Evolutionary conservation across 2,888 invertebrate genomes (phyloP).

Genomic region (Griposia aprilina): DNA sequence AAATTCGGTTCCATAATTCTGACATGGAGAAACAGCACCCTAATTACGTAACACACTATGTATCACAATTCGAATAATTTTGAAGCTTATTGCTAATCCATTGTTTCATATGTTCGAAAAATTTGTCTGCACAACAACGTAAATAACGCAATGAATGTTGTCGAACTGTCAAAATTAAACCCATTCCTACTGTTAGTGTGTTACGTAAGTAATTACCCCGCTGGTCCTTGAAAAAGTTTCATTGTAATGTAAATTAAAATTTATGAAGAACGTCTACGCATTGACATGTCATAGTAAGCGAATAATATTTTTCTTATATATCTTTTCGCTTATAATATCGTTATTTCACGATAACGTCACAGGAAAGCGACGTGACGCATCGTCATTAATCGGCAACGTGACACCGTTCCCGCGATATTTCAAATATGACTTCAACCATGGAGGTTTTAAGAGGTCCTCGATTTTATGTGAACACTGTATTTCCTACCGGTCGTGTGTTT

Average conservation of each 20-base stretch:
- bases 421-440: constrained; percentile 27
- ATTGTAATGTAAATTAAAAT: background rate
- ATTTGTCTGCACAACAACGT: too few species aligned
- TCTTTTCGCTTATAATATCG: background rate
- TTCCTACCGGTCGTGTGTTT: too few species aligned
- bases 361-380: constrained; percentile 4
- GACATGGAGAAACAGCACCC: too few species aligned
- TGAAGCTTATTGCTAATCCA: too few species aligned
- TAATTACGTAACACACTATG: too few species aligned
- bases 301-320: background rate
- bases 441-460: constrained; percentile 8
- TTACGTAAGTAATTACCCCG: too few species aligned
- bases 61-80: too few species aligned
- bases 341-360: background rate
- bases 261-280: background rate
- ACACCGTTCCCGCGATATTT: constrained; percentile 30
- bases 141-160: too few species aligned
- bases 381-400: constrained; percentile 42
- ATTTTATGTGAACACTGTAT: background rate
- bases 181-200: too few species aligned
- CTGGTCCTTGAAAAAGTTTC: background rate
- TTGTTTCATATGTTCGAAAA: too few species aligned
- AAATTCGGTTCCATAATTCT: background rate
- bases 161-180: too few species aligned
- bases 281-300: too few species aligned